Evolutionary conservation across 2,888 invertebrate genomes (phyloP).

Genomic region (Trimorus sp.): DNA sequence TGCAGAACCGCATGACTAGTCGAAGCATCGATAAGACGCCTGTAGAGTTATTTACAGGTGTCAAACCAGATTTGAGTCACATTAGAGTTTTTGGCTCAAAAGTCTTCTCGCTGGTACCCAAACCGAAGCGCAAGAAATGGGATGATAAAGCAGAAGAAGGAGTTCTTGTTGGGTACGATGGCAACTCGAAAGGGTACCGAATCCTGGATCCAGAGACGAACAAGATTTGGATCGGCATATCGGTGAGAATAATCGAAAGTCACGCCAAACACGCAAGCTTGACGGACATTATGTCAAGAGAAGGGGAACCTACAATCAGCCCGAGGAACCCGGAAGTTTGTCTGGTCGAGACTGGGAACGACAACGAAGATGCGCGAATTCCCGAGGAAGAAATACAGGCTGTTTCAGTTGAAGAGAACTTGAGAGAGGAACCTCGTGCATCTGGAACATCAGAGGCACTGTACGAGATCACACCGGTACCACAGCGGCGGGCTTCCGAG

Average conservation of each 20-base stretch:
- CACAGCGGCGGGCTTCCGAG: not conserved
- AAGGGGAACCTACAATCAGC: too few species aligned
- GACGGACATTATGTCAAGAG: too few species aligned
- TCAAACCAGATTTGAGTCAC: constrained; percentile 39
- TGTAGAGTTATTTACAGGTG: constrained; percentile 38
- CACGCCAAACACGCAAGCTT: too few species aligned
- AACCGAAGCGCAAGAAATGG: constrained; percentile 8
- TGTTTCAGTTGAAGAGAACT: not conserved
- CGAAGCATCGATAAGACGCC: constrained; percentile 33
- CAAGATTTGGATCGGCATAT: constrained; percentile 22
- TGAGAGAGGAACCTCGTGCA: not conserved
- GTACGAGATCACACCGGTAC: too few species aligned
- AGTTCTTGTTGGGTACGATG: constrained; percentile 26
- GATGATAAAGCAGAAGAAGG: constrained; percentile 35
- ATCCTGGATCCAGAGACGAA: constrained; percentile 21
- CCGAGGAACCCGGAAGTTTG: too few species aligned
- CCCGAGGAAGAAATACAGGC: not conserved
- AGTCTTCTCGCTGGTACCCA: not conserved
- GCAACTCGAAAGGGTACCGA: constrained; percentile 20
- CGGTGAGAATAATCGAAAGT: constrained; percentile 14
- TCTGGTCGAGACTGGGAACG: not conserved
- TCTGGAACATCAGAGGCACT: not conserved
- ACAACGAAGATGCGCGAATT: too few species aligned
- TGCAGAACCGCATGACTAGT: constrained; percentile 32
- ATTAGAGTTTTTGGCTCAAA: constrained; percentile 42